Percentiles rank a stretch among this genome's conserved stretches.
Conservation (phyloP, 2,888 invertebrate genomes). For the Lasius fuliginosus region DNA sequence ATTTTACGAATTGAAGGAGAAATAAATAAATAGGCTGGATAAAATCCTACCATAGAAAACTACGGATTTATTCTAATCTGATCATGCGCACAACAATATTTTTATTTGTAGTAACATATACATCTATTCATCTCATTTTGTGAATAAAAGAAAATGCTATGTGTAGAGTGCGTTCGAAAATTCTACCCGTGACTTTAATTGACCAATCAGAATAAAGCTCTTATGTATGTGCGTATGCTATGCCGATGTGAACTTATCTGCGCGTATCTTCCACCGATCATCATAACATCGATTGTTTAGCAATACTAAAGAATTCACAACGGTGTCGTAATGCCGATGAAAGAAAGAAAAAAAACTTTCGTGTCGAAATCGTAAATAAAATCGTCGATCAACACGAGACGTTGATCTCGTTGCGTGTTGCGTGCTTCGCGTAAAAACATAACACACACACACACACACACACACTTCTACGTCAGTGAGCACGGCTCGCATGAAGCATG, state of each 20-base stretch:
- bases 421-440: neutral
- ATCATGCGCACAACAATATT: conserved; percentile 1
- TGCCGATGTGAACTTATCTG: neutral
- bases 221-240: neutral
- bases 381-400: too few species aligned
- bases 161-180: too few species aligned
- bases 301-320: neutral
- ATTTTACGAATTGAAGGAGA: too few species aligned
- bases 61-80: neutral
- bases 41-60: neutral
- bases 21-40: neutral
- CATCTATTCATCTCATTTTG: neutral
- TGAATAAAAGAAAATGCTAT: neutral
- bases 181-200: too few species aligned
- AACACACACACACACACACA: neutral
- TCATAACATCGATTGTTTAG: neutral
- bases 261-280: neutral
- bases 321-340: neutral
- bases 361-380: too few species aligned
- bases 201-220: too few species aligned
- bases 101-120: neutral
- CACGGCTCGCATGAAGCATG: too few species aligned
- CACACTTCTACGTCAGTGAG: neutral
- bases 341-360: neutral
- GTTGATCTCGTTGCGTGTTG: neutral